A percentile compares a stretch with the other conserved stretches of the same genome.
phyloP scores from a whole-genome alignment of 2,888 invertebrate species.

The Allacma fusca region DNA sequence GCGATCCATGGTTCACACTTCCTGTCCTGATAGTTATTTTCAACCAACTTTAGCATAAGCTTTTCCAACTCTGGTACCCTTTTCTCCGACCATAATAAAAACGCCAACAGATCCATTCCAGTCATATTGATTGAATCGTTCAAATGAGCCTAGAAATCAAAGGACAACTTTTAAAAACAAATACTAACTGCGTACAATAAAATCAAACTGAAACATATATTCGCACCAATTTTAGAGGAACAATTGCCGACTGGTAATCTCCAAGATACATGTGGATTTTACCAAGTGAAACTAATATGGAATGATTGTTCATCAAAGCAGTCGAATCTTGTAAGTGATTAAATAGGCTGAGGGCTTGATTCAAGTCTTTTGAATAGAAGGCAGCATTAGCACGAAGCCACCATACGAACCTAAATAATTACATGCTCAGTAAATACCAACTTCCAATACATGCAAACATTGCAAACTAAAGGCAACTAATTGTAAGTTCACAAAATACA shows the following conservation, averaged over 20 bases:
- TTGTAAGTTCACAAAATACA: too few species aligned
- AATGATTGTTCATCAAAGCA: conserved; percentile 73
- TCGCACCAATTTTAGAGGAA: conserved; percentile 65
- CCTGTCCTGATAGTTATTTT: conserved; percentile 54
- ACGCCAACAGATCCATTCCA: conserved; percentile 74
- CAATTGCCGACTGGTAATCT: conserved; percentile 73
- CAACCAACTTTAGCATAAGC: conserved; percentile 66
- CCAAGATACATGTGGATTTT: conserved; percentile 78
- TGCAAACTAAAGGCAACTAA: conserved; percentile 8
- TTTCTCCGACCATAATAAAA: conserved; percentile 64
- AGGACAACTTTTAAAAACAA: too few species aligned
- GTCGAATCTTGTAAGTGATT: conserved; percentile 74
- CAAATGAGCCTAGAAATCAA: conserved; percentile 65
- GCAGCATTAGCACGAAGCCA: conserved; percentile 69
- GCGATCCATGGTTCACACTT: conserved; percentile 78
- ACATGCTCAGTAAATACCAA: neutral
- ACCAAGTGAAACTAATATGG: conserved; percentile 74
- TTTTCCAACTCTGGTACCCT: conserved; percentile 72
- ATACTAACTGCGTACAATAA: too few species aligned
- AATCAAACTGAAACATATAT: conserved; percentile 55
- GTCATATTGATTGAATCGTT: conserved; percentile 69
- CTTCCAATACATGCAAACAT: neutral
- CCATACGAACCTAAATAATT: conserved; percentile 50
- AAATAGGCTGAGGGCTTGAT: conserved; percentile 73
- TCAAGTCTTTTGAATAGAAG: conserved; percentile 74